Evolutionary conservation across 2,888 invertebrate species (phyloP), one percentile per base, ranked within the genome.

Genomic region (Amiota mariae): DNA sequence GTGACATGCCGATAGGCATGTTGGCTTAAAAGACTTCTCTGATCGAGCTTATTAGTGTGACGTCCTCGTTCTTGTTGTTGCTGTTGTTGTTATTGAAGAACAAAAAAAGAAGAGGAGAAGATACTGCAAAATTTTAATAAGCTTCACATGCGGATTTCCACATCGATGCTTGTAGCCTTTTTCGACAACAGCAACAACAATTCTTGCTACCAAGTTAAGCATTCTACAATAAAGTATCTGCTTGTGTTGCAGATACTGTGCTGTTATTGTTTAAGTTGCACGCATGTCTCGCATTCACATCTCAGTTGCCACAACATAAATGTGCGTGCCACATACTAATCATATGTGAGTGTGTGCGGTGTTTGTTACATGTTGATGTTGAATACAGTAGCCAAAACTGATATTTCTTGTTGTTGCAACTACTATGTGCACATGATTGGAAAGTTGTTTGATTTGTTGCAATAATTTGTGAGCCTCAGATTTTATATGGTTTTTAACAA

Each of bases 1-100:
- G 79, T 88, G 88, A 88, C 86, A 85, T 83, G 86, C 85, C 85
- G 88, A 87, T 85, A 87, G 82, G 84, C 87, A 82, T 87, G 86
- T 86, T 86, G 81, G 82, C 84, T 87, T 88, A 88, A 88, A 85
- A 88, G 89, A 87, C 85, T 88, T 88, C 87, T 88, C 85, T 87
- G 88, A 87, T 88, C 88, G 84, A 78, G 87, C 87, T 88, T 88
- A 88, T 88, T 88, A 87, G 84, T 76, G 59, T 64, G 76, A 51
- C 74, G 71, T 47, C 36, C 36, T 36, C 24, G 24, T 24, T 36
- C 36, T 36, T 2, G 36, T 36, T 36, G 36, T 36, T 36, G 54
- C 4, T 51, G 57, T 15, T 20, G 72, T 20, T n/a, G 63, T 24
- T 51, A 70, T 3, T 1, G 59, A 59, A 54, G 3, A 10, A 61